Evolutionary conservation across 2,888 invertebrate species (phyloP), one percentile per base, ranked within the genome.

Genomic region (Hipparchia sbordonii): DNA sequence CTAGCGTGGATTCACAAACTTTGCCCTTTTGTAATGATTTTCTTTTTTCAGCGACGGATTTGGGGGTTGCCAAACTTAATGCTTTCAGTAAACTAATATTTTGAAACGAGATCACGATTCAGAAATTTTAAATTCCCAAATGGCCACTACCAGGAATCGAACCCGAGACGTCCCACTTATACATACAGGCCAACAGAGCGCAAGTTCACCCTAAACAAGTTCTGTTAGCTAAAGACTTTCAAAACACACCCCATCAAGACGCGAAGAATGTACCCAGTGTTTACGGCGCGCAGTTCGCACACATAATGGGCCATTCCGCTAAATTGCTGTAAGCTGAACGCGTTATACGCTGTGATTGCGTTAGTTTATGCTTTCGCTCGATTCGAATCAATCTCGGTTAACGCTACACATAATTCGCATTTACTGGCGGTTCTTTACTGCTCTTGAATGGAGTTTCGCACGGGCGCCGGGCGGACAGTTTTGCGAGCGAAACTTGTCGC

Each of bases 241-340:
- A 59, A 12, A 69, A 13, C 54, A 67, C 45, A 52, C 5, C 60
- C 52, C 46, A 13, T 39, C 70, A 74, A 69, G 45, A 73, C 39
- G 51, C 61, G 69, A 70, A 72, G 69, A 74, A 69, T 74, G 62
- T 52, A 72, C 12, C 39, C 52, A 60, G 82, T 82, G 71, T 72
- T 73, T 76, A 77, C 72, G 72, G 59, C 33, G 59, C 62, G 67
- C 76, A 72, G 76, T 71, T 59, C 67, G 48, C 70, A 72, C 68
- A 74, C 71, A 69, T 77, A 75, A 77, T 77, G 75, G 72, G 46
- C 74, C 72, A 72, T 76, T 76, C 68, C 71, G 74, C 75, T 77
- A 80, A 82, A 77, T 77, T 74, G 76, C 74, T 67, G 67, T 67
- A 57, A 72, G 66, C 66, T 59, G 72, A 69, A 72, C 67, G 70